Evolutionary conservation across 2,113 vertebrate species (phyloP).

Genomic region (Haplochromis burtoni): DNA sequence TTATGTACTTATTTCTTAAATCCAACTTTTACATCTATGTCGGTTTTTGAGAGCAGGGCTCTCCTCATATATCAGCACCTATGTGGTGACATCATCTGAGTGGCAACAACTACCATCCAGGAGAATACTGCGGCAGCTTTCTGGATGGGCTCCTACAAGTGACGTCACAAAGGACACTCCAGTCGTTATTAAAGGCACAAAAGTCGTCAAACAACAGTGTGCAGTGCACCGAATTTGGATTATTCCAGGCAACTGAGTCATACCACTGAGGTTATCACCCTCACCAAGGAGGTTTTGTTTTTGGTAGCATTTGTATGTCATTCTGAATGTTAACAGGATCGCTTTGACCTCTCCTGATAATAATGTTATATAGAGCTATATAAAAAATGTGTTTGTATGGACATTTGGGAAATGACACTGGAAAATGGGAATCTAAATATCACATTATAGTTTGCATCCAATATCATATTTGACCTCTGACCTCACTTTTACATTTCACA

Average conservation of each 20-base stretch:
- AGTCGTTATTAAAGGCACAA: not conserved
- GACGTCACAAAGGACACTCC: not conserved
- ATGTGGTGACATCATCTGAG: fast-evolving
- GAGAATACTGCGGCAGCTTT: not conserved
- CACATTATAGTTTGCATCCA: not conserved
- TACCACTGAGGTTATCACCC: fast-evolving
- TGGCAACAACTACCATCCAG: not conserved
- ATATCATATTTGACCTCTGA: not conserved
- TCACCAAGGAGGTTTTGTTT: not conserved
- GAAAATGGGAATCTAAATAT: not conserved
- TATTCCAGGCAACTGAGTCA: not conserved
- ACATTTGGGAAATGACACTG: not conserved
- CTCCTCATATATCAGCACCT: fast-evolving
- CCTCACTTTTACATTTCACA: not conserved
- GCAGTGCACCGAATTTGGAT: not conserved
- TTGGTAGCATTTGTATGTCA: not conserved
- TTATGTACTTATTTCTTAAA: not conserved
- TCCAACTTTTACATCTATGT: not conserved
- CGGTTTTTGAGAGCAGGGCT: not conserved
- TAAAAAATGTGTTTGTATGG: not conserved
- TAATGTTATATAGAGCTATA: not conserved
- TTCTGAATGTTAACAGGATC: not conserved
- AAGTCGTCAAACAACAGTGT: not conserved
- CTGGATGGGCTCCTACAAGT: not conserved
- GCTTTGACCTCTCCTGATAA: not conserved